Evolutionary conservation across 1,140 invertebrate genomes (phyloP).

Genomic region (Rhyzopertha dominica): DNA sequence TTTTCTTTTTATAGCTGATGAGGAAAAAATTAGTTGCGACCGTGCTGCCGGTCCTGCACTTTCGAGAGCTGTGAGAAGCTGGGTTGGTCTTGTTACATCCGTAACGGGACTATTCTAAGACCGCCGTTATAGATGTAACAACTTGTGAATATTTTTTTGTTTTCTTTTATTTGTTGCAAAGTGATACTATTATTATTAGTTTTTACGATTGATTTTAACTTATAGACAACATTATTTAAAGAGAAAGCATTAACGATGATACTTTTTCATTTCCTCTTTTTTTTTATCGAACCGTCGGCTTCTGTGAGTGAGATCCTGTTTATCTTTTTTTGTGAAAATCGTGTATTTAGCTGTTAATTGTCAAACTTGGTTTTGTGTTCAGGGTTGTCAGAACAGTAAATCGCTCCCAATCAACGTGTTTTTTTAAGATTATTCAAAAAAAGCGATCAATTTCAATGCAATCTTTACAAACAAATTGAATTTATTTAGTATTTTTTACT

Average conservation of each 20-base stretch:
- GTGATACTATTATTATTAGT: conserved; percentile 40
- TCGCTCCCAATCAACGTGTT: too few relatives aligned
- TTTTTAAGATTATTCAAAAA: too few relatives aligned
- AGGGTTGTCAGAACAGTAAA: not conserved
- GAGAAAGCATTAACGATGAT: conserved; percentile 2
- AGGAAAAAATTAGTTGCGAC: conserved; percentile 13
- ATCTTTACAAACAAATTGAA: not conserved
- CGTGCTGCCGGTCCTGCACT: conserved; percentile 32
- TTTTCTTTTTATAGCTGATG: conserved; percentile 20
- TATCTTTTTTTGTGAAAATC: conserved; percentile 3
- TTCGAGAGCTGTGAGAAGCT: conserved; percentile 37
- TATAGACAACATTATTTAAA: conserved; percentile 23
- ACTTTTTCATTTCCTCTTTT: conserved; percentile 19
- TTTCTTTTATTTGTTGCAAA: conserved; percentile 42
- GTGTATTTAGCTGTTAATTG: not conserved
- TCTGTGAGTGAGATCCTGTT: conserved; percentile 40
- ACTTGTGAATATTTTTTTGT: conserved; percentile 38
- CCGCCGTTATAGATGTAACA: conserved; percentile 9
- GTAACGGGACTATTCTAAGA: not conserved
- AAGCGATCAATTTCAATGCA: too few relatives aligned
- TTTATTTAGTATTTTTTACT: conserved; percentile 6
- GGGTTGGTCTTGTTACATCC: conserved; percentile 1
- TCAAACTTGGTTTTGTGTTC: not conserved
- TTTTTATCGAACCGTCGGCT: conserved; percentile 23
- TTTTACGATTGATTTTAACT: conserved; percentile 29